These are phyloP conservation scores for Periophthalmodon schlosseri DNA, from an alignment of 2,113 vertebrate genomes.

Conservation along the genomic window DNA sequence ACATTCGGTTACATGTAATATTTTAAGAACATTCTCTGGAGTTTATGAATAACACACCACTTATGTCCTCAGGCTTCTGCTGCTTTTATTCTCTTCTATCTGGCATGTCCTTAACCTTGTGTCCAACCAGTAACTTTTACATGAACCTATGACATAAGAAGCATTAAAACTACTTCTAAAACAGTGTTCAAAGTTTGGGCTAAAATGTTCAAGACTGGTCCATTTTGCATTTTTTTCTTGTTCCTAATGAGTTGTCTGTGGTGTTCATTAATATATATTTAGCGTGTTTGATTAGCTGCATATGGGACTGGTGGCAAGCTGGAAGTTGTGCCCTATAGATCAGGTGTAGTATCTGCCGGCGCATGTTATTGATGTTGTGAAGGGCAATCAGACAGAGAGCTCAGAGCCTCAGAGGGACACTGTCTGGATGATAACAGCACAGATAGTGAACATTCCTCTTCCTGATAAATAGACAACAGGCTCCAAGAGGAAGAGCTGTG, in stretches of 20 bases:
- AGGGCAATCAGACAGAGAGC: slow-evolving; percentile 3
- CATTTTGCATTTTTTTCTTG: not conserved
- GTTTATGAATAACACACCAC: not conserved
- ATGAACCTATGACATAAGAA: not conserved
- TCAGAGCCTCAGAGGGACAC: slow-evolving; percentile 4
- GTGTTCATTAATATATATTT: not conserved
- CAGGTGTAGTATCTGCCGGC: not conserved
- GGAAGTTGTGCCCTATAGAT: not conserved
- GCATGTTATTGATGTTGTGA: slow-evolving; percentile 10
- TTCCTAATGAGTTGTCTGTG: not conserved
- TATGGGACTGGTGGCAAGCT: not conserved
- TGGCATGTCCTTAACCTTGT: not conserved
- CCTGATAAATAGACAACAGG: not conserved
- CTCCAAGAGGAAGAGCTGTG: slow-evolving; percentile 1
- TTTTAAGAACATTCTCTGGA: not conserved
- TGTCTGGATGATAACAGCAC: slow-evolving; percentile 5
- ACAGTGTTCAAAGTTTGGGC: not conserved
- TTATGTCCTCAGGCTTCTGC: not conserved
- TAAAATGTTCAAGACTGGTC: not conserved
- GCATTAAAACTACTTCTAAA: not conserved
- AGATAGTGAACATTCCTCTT: slow-evolving; percentile 9
- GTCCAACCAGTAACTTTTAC: not conserved
- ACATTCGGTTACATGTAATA: not conserved
- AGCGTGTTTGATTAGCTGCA: not conserved
- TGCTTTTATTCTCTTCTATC: not conserved